Percentiles rank a stretch among this genome's conserved stretches.
phyloP scores from a whole-genome alignment of 2,113 vertebrate species.

The Rana temporaria region DNA sequence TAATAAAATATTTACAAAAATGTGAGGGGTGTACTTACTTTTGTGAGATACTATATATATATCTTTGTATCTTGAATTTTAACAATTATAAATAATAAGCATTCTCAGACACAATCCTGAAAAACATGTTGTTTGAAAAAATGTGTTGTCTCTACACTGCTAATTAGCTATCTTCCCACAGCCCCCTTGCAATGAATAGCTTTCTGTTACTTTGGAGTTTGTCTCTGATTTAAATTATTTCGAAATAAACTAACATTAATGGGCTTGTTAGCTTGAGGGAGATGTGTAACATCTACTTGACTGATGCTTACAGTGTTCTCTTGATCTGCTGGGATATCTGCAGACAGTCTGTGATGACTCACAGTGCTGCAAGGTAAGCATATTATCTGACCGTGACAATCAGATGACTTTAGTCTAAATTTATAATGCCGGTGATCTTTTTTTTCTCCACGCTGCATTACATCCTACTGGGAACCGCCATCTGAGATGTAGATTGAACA shows the following conservation, averaged over 20 bases:
- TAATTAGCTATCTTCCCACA: background rate
- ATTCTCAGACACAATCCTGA: background rate
- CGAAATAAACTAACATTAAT: constrained; percentile 49
- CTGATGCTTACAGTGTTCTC: constrained; percentile 44
- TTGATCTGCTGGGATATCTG: constrained; percentile 46
- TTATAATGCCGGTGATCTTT: constrained; percentile 42
- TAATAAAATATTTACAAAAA: too few relatives aligned
- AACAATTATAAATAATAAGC: background rate
- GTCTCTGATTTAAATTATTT: constrained; percentile 52
- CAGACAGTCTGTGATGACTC: constrained; percentile 54
- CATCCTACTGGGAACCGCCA: constrained; percentile 39
- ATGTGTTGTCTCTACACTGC: background rate
- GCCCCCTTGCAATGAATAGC: constrained; percentile 6
- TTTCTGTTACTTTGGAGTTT: background rate
- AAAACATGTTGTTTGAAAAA: background rate
- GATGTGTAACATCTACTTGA: constrained; percentile 54
- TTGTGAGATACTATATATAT: background rate
- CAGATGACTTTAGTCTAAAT: constrained; percentile 53
- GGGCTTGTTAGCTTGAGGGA: constrained; percentile 49
- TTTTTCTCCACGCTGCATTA: constrained; percentile 27
- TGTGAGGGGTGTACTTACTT: too few relatives aligned
- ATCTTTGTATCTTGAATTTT: background rate
- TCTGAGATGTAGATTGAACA: constrained; percentile 39
- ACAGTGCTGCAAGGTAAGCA: constrained; percentile 55
- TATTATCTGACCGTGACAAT: constrained; percentile 55